Base-by-base conservation (phyloP, 2,888 invertebrate species). In the Eristalinus sepulchralis region DNA sequence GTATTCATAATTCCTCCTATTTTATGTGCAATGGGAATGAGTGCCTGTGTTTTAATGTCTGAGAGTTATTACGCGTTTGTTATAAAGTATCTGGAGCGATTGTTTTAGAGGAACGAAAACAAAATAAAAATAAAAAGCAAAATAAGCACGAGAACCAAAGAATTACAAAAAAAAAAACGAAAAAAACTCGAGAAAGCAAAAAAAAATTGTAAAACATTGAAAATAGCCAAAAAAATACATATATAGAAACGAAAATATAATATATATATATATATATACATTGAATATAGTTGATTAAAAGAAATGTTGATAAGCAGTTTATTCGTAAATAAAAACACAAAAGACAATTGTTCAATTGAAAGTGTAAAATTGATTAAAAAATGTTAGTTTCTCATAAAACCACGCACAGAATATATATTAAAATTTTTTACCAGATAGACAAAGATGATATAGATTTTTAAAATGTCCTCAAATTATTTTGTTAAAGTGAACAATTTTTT, bases 31-130 rank as follows among this genome's bases (percentile, higher is more conserved):
- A 88, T 89, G 83, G 88, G 89, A 89, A 89, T 89, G 89, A 88
- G 89, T 89, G 89, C 89, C 89, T 89, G 89, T 85, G 88, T 90
- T 89, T 88, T 89, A 80, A 87, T 88, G 87, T 88, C 84, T 87
- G 88, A 88, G 64, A 88, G 88, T 87, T 88, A 88, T 88, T 87
- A 84, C 79, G 78, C 72, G 75, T 88, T 86, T 86, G 82, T 88
- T 80, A 86, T 70, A 77, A 72, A 88, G 73, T 86, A 83, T 80
- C 84, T 79, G 62, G 55, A 80, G 80, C 70, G 72, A 64, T 76
- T 85, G 68, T 82, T 84, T 84, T 88, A 88, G 60, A 64, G 34
- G 73, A 72, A 55, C 64, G 71, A 78, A 77, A 81, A 62, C 11
- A n/a, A 39, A n/a, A 39, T 39, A 13, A 39, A 2, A 57, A 55